These are phyloP conservation scores for Doryteuthis pealeii DNA, from an alignment of 1,140 invertebrate genomes.

Conservation along the genomic window DNA sequence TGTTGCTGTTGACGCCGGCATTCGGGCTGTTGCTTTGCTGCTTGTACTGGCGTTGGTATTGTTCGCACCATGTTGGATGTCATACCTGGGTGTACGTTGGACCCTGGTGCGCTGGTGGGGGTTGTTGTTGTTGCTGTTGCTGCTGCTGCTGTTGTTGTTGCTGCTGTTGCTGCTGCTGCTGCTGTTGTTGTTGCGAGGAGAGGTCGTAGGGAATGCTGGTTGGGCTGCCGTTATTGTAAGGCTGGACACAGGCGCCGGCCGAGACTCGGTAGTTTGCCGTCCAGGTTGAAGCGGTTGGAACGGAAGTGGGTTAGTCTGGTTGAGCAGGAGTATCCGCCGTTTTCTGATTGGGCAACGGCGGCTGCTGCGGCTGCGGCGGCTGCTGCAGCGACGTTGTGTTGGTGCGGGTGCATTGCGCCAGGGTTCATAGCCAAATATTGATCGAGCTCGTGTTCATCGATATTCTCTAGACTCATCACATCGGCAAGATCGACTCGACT, in stretches of 20 bases:
- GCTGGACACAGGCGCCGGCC: conserved; percentile 34
- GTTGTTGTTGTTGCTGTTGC: conserved; percentile 2
- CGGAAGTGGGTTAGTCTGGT: background rate
- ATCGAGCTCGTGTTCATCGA: conserved; percentile 68
- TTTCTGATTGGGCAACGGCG: conserved; percentile 13
- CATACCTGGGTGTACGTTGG: background rate
- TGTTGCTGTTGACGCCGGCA: background rate
- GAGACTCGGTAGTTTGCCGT: conserved; percentile 20
- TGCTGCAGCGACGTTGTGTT: conserved; percentile 19
- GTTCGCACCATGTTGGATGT: background rate
- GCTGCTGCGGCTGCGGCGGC: conserved; percentile 13
- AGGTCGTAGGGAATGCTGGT: conserved; percentile 10
- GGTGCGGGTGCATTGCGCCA: conserved; percentile 6
- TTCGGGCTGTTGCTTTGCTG: background rate
- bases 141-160: conserved; percentile 17
- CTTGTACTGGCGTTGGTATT: background rate
- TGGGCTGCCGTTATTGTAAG: conserved; percentile 19
- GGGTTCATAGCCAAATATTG: conserved; percentile 65
- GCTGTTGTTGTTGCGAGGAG: conserved; percentile 13
- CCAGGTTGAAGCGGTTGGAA: conserved; percentile 19
- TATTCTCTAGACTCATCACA: conserved; percentile 61
- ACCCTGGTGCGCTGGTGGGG: no score
- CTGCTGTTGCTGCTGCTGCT: conserved; percentile 25
- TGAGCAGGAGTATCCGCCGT: background rate
- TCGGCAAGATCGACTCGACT: conserved; percentile 62